These are phyloP conservation scores for Macrotrachela quadricornifera DNA, from an alignment of 1,140 invertebrate genomes.

Conservation along the genomic window DNA sequence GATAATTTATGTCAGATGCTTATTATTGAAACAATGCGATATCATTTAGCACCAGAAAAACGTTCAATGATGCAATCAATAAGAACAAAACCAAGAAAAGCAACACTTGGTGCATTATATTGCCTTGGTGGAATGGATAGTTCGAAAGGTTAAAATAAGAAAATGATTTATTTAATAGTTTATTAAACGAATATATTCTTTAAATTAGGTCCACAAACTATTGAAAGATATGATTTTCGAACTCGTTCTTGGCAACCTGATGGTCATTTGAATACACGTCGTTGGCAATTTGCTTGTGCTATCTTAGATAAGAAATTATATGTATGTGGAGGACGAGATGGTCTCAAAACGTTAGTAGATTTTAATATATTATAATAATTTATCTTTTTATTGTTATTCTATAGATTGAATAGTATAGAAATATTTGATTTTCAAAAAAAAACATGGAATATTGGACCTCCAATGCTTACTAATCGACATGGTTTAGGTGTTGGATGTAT, in stretches of 20 bases:
- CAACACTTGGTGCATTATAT: conserved; percentile 61
- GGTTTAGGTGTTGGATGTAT: conserved; percentile 51
- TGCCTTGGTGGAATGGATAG: conserved; percentile 74
- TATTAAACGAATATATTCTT: background rate
- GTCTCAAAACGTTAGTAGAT: conserved; percentile 70
- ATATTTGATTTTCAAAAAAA: conserved; percentile 19
- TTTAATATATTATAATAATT: conserved; percentile 44
- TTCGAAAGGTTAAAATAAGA: conserved; percentile 39
- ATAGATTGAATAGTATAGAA: conserved; percentile 43
- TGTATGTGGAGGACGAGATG: conserved; percentile 66
- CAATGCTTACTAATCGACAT: conserved; percentile 75
- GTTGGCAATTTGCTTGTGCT: conserved; percentile 69
- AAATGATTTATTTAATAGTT: background rate
- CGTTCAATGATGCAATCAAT: conserved; percentile 48
- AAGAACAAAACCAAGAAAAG: conserved; percentile 62
- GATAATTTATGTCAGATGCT: conserved; percentile 54
- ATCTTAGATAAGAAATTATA: conserved; percentile 61
- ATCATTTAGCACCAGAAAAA: conserved; percentile 65
- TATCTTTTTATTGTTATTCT: too few relatives aligned
- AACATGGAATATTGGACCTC: conserved; percentile 53
- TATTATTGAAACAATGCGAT: conserved; percentile 76
- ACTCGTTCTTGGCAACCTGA: conserved; percentile 55
- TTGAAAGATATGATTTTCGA: conserved; percentile 66
- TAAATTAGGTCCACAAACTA: conserved; percentile 48
- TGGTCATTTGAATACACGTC: conserved; percentile 49